Base-by-base conservation (phyloP, 1,140 invertebrate species). In the Drosophila obscura region DNA sequence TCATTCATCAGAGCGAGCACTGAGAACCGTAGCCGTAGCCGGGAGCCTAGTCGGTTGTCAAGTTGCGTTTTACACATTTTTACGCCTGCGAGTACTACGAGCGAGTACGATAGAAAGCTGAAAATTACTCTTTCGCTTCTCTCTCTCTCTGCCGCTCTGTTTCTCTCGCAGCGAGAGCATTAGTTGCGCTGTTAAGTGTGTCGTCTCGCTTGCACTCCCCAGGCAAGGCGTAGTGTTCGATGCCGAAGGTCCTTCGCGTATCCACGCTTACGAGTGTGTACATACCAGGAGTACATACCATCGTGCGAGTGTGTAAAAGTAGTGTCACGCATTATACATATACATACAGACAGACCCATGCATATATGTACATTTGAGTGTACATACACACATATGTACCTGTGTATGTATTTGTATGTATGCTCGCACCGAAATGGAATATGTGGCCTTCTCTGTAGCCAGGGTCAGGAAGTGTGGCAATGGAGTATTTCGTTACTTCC, bases 51-150 rank as follows among this genome's bases (percentile, higher is more conserved):
- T 39, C 35, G 35, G 35, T 39, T 11, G 71, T 56, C 71, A 64
- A 73, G 68, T 76, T 72, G 71, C 78, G 78, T 85, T 85, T 85
- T 85, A 85, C 82, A 85, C 82, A 85, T 78, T 85, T 77, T 85
- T 85, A 85, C 82, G 83, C 74, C 71, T 76, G 75, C 66, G 79
- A 87, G 83, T 87, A 87, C 78, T 87, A 87, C 83, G 60, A 56
- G 49, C 56, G 72, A 67, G 67, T 64, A 71, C 28, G 62, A 62
- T 65, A 24, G 49, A 62, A 19, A 39, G 62, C 69, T 57, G 63
- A 57, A 45, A 60, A 66, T 63, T 62, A 22, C 55, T 49, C 28
- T 61, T 22, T 39, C 16, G 16, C 53, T 48, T 49, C 28, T 28
- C 61, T 45, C 60, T 35, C 52, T 39, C 13, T n/a, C 44, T 50